These are phyloP conservation scores for Calidris pygmaea DNA, from an alignment of 2,113 vertebrate genomes.

Conservation along the genomic window DNA sequence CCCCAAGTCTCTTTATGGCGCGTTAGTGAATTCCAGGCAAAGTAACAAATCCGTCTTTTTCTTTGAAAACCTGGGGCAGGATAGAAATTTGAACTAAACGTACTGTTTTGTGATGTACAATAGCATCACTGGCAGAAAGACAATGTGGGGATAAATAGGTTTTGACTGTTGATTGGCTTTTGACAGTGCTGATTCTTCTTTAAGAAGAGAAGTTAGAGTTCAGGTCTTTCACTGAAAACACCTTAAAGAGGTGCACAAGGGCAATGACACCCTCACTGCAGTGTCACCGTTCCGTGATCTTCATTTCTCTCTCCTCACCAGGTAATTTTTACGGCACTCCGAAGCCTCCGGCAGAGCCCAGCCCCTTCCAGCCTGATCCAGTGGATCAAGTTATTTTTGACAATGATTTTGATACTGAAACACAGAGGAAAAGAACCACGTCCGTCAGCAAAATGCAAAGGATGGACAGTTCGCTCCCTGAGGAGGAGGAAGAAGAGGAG, in stretches of 20 bases:
- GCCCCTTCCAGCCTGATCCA: slow-evolving; percentile 92
- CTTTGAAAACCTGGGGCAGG: neutral
- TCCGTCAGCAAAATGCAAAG: slow-evolving; percentile 98
- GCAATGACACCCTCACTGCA: neutral
- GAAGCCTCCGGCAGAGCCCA: slow-evolving; percentile 94
- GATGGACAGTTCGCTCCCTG: slow-evolving; percentile 91
- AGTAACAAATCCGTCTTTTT: neutral
- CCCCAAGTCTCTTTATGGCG: neutral
- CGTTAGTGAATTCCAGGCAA: slow-evolving; percentile 8
- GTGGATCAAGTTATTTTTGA: slow-evolving; percentile 98
- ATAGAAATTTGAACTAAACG: neutral
- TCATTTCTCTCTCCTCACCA: slow-evolving; percentile 42
- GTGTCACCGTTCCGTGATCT: neutral
- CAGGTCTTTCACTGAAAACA: neutral
- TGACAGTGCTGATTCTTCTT: neutral
- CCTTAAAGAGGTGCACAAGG: accelerated
- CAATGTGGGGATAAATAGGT: neutral
- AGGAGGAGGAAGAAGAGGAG: slow-evolving; percentile 97
- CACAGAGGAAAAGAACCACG: slow-evolving; percentile 92
- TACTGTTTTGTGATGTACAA: neutral
- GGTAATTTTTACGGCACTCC: slow-evolving; percentile 98
- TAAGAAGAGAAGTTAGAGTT: neutral
- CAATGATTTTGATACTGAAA: slow-evolving; percentile 92
- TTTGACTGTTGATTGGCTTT: neutral
- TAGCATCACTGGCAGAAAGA: neutral